Evolutionary conservation across 2,888 invertebrate species (phyloP).

Genomic region (Luperina nickerlii): DNA sequence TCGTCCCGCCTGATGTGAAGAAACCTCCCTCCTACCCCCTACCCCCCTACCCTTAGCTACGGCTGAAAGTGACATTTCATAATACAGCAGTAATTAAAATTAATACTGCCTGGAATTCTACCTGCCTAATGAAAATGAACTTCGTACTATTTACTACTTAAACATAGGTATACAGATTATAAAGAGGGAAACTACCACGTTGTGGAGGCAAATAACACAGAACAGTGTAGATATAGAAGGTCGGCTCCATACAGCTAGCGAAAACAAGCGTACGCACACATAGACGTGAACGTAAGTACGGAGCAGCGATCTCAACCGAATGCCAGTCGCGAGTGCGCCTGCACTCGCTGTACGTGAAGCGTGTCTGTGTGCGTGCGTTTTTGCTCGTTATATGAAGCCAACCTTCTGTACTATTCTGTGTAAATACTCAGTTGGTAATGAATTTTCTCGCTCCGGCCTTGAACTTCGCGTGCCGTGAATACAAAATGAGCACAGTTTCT

Average conservation of each 20-base stretch:
- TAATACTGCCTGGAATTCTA: constrained; percentile 2
- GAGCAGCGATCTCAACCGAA: background rate
- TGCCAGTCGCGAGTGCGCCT: constrained; percentile 1
- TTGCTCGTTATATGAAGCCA: background rate
- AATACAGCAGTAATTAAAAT: constrained; percentile 20
- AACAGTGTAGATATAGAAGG: constrained; percentile 13
- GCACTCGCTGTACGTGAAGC: constrained; percentile 1
- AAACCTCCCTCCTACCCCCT: too few species aligned
- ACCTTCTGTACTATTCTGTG: constrained; percentile 37
- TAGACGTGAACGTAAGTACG: too few species aligned
- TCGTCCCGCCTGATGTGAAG: too few species aligned
- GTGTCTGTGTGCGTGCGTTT: background rate
- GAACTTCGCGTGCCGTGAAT: constrained; percentile 68
- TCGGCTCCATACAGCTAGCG: background rate
- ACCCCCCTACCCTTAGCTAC: background rate
- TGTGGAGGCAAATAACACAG: constrained; percentile 23
- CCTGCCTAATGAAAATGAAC: constrained; percentile 20
- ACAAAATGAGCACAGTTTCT: constrained; percentile 64
- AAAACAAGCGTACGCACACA: constrained; percentile 4
- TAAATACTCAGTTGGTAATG: constrained; percentile 62
- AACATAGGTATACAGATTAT: constrained; percentile 13
- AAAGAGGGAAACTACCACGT: constrained; percentile 38
- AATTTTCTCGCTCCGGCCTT: constrained; percentile 67
- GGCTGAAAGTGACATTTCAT: constrained; percentile 7
- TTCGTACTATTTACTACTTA: constrained; percentile 28